phyloP scores from a whole-genome alignment of 2,797 vertebrate genomes.

The Tinamus major region DNA sequence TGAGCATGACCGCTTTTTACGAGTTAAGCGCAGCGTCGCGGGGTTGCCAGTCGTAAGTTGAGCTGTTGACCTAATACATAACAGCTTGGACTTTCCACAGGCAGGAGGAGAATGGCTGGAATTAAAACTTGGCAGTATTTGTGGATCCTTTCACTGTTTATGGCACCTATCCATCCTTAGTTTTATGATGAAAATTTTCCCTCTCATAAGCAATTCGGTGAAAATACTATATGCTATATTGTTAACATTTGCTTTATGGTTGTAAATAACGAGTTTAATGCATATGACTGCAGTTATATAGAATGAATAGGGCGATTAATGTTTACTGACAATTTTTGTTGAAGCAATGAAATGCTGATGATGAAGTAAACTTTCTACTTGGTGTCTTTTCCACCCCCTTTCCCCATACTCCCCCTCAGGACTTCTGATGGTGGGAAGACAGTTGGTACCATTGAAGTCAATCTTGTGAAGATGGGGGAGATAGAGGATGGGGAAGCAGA shows the following conservation, averaged over 20 bases:
- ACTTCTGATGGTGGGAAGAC: constrained; percentile 92
- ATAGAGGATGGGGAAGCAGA: constrained; percentile 90
- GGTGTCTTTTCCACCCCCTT: not conserved
- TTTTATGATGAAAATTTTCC: not conserved
- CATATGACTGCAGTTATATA: not conserved
- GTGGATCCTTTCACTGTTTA: not conserved
- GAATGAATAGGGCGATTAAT: not conserved
- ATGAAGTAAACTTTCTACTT: not conserved
- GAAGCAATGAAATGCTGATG: not conserved
- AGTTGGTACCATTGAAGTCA: constrained; percentile 92
- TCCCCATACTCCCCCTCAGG: constrained; percentile 71
- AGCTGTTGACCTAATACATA: not conserved
- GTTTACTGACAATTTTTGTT: not conserved
- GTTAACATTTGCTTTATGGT: not conserved
- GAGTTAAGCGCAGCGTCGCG: not conserved
- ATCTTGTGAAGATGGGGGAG: constrained; percentile 93
- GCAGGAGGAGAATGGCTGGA: not conserved
- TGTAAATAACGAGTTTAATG: not conserved
- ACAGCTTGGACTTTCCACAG: fast-evolving
- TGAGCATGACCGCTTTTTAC: not conserved
- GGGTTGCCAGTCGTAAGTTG: not conserved
- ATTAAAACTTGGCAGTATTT: not conserved
- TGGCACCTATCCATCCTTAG: not conserved
- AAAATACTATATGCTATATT: not conserved
- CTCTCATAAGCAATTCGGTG: not conserved